Percentiles rank a stretch among this genome's conserved stretches.
Conservation (phyloP, 2,113 vertebrate species). For the Antidorcas marsupialis region DNA sequence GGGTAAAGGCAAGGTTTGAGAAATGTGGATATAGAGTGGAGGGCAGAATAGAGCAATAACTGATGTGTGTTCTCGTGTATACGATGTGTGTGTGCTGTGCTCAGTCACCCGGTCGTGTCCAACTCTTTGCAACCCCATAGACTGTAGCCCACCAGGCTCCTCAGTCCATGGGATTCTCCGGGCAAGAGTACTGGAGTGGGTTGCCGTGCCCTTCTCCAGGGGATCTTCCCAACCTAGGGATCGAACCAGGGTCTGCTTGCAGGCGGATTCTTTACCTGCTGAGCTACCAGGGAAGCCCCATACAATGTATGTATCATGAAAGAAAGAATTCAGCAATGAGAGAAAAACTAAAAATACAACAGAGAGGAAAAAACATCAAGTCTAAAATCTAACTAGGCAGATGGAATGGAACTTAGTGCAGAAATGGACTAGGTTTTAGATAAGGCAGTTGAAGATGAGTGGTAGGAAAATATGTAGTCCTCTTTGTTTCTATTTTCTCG, state of each 20-base stretch:
- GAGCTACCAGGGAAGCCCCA: not conserved
- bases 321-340: not conserved
- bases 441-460: not conserved
- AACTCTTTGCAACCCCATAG: not conserved
- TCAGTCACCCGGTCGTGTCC: rapidly evolving
- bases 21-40: not conserved
- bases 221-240: not conserved
- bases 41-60: not conserved
- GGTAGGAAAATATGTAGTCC: not conserved
- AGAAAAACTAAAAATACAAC: not conserved
- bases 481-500: not conserved
- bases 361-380: not conserved
- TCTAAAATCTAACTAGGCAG: not conserved
- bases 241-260: not conserved
- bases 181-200: not conserved
- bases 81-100: not conserved
- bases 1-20: not conserved
- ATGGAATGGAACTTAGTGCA: not conserved
- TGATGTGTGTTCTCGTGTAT: not conserved
- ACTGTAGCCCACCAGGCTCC: not conserved
- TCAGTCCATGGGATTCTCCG: not conserved
- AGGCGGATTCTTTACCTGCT: not conserved
- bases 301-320: not conserved
- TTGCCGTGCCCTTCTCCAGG: not conserved
- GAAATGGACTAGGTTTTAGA: not conserved